Conservation (phyloP, 1,140 invertebrate species). For the Eulimnadia texana region DNA sequence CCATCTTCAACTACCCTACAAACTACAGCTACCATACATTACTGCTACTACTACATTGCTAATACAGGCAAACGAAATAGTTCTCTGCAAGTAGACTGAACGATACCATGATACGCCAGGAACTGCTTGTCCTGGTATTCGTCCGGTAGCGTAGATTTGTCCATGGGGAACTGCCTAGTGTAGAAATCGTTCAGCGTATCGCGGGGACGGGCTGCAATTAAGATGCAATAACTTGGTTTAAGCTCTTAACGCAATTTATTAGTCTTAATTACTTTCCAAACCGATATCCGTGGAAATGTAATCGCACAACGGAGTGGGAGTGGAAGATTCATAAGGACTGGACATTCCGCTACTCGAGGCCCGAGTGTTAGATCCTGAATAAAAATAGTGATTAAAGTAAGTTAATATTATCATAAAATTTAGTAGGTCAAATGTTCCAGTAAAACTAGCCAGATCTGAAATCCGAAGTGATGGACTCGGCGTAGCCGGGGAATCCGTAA, state of each 20-base stretch:
- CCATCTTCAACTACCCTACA: too few relatives aligned
- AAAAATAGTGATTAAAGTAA: too few relatives aligned
- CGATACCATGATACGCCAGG: neutral
- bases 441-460: neutral
- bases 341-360: conserved; percentile 5
- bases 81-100: too few relatives aligned
- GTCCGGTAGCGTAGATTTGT: neutral
- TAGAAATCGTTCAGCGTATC: neutral
- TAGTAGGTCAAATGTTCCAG: neutral
- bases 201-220: neutral
- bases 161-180: neutral
- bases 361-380: conserved; percentile 3
- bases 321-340: conserved; percentile 4
- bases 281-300: neutral
- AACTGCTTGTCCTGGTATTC: neutral
- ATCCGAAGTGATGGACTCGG: neutral
- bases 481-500: too few relatives aligned
- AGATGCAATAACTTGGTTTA: neutral
- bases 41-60: too few relatives aligned
- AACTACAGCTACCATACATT: too few relatives aligned
- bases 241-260: neutral
- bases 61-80: too few relatives aligned
- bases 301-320: neutral
- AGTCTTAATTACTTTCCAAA: neutral
- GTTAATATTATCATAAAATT: neutral